Base-by-base conservation (phyloP, 2,888 invertebrate genomes). In the Amaurobius ferox region DNA sequence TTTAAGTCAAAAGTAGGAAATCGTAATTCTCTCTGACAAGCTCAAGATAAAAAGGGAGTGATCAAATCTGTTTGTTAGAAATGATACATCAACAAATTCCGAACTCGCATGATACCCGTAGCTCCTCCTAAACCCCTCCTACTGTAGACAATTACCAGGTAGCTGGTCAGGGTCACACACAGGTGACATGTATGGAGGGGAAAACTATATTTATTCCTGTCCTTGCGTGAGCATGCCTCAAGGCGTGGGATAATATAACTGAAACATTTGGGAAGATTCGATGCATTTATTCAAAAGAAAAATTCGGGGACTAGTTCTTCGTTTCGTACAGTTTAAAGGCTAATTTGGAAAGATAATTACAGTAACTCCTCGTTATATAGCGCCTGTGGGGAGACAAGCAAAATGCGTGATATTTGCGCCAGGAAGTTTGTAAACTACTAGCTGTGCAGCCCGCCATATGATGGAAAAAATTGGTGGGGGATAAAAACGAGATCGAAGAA, bases 71-170 rank as follows among this genome's bases (percentile, higher is more conserved):
- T 76, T 70, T 81, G 77, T 67, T 30, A 61, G 48, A 40, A 55
- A 62, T n/a, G 61, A 67, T 55, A 23, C 67, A 76, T 76, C 76
- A 76, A 83, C 81, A 83, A 77, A 72, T 66, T 80, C 67, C 66
- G 35, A 29, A 32, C 40, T 66, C 0, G 55, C 23, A 67, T 73
- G 30, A 64, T 66, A 23, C 32, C 62, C 29, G 66, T 26, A 35
- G 77, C 83, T 85, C 83, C 83, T 77, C 83, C 83, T 77, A 66
- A 61, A 80, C 67, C 80, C 80, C 73, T 64, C 80, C 80, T 73
- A 55, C 39, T 19, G 23, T 48, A 73, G 80, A 73, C 73, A 73
- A 73, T 73, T 80, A 67, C 61, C 67, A 68, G 67, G 68, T 68
- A 80, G 67, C 70, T 67, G 23, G 35, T 39, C 73, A 73, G 79